These are phyloP conservation scores for Trididemnum nubilum DNA, from an alignment of 23 tunicate genomes.

Conservation along the genomic window DNA sequence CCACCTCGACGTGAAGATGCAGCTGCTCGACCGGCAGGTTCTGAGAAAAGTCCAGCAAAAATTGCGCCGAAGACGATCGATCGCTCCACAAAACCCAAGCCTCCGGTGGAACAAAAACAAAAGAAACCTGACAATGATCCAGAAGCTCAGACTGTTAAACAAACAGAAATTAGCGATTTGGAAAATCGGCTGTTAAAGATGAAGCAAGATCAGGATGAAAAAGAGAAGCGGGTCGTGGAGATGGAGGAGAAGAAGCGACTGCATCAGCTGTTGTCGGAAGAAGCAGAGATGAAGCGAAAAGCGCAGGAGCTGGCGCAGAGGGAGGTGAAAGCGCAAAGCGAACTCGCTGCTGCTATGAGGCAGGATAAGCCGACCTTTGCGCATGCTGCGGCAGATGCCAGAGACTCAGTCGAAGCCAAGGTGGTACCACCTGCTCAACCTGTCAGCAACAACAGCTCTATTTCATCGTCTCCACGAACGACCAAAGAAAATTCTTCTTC, in stretches of 20 bases:
- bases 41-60: background rate
- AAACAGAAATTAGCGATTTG: constrained; percentile 10
- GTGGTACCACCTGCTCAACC: no score
- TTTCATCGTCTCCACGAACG: no score
- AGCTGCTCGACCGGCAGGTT: background rate
- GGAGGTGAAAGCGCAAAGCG: constrained; percentile 50
- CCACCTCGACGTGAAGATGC: background rate
- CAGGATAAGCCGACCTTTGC: constrained; percentile 24
- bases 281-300: constrained; percentile 20
- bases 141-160: background rate
- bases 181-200: constrained; percentile 22
- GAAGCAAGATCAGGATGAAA: constrained; percentile 54
- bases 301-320: constrained; percentile 36
- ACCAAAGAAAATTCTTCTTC: no score
- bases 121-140: background rate
- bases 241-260: constrained; percentile 49
- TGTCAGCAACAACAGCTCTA: no score
- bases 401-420: no score
- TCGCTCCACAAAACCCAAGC: constrained; percentile 7
- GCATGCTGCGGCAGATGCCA: no score
- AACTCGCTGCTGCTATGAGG: constrained; percentile 70
- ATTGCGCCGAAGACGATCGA: background rate
- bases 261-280: constrained; percentile 21
- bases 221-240: constrained; percentile 33
- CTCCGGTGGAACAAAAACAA: background rate